phyloP scores from a whole-genome alignment of 2,113 vertebrate genomes.

The Cacatua alba region DNA sequence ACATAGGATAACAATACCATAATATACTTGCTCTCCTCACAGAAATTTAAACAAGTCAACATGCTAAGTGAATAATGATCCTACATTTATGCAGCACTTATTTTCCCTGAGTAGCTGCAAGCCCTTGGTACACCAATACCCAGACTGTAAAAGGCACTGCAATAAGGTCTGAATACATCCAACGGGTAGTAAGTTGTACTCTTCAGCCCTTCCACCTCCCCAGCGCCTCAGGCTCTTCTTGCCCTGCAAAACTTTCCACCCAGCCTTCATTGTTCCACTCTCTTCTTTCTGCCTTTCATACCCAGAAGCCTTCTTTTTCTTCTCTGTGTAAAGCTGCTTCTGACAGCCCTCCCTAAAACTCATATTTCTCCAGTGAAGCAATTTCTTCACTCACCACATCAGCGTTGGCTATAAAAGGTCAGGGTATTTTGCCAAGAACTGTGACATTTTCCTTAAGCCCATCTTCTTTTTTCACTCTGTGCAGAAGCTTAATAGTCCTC shows the following conservation, averaged over 20 bases:
- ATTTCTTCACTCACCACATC: not conserved
- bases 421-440: slow-evolving; percentile 1
- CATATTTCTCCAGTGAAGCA: slow-evolving; percentile 16
- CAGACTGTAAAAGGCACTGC: not conserved
- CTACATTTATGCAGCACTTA: slow-evolving; percentile 2
- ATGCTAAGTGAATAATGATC: slow-evolving; percentile 45
- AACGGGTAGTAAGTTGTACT: not conserved
- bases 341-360: not conserved
- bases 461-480: not conserved
- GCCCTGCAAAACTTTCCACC: not conserved
- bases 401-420: not conserved
- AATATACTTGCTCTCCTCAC: slow-evolving; percentile 10
- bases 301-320: not conserved
- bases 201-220: not conserved
- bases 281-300: not conserved
- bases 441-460: slow-evolving; percentile 10
- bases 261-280: not conserved
- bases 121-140: not conserved
- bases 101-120: not conserved
- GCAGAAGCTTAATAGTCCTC: not conserved
- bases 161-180: not conserved
- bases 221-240: not conserved
- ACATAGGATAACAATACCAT: slow-evolving; percentile 32
- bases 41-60: slow-evolving; percentile 20
- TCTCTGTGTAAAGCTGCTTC: not conserved